A percentile compares a stretch with the other conserved stretches of the same genome.
Conservation (phyloP, 2,113 vertebrate species). For the Atlantisia rogersi region DNA sequence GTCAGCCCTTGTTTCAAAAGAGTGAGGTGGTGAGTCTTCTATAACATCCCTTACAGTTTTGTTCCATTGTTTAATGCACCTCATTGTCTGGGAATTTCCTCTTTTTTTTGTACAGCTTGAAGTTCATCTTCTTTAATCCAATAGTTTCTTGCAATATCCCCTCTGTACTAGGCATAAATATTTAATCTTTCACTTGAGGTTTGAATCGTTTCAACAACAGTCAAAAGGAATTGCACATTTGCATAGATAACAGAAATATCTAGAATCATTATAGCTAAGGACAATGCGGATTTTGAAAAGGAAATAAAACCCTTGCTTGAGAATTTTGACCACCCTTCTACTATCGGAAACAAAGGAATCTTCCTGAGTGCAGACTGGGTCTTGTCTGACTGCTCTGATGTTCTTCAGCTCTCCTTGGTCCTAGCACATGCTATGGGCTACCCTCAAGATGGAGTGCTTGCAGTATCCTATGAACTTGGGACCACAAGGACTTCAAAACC, state of each 20-base stretch:
- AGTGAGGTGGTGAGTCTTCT: not conserved
- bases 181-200: constrained; percentile 36
- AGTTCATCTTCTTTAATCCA: constrained; percentile 18
- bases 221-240: constrained; percentile 6
- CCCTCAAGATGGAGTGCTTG: not conserved
- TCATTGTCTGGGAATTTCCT: constrained; percentile 54
- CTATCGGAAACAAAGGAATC: not conserved
- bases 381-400: not conserved
- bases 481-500: not conserved
- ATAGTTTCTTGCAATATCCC: not conserved
- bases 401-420: not conserved
- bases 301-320: not conserved
- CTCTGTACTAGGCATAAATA: constrained; percentile 20
- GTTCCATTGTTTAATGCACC: constrained; percentile 28
- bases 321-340: not conserved
- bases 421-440: not conserved
- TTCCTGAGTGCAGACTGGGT: not conserved
- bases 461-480: not conserved
- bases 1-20: not conserved
- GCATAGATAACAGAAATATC: not conserved
- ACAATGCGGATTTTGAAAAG: not conserved
- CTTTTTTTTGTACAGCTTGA: not conserved
- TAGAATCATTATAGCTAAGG: not conserved
- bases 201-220: not conserved
- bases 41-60: not conserved